Conservation (phyloP, 2,113 vertebrate genomes). For the Plestiodon gilberti region DNA sequence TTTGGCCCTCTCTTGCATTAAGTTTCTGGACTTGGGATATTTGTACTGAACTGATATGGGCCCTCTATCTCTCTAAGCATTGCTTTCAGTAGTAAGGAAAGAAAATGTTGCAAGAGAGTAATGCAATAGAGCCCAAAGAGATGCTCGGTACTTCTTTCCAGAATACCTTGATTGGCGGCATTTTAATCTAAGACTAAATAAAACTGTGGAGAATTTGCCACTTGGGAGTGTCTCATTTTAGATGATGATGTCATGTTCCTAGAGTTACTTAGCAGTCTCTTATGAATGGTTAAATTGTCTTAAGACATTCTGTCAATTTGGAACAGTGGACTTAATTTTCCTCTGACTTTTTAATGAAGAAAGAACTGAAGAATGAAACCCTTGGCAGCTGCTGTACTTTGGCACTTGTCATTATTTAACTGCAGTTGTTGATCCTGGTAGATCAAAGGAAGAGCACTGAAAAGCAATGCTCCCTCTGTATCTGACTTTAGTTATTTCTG, state of each 20-base stretch:
- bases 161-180: neutral
- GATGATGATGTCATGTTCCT: neutral
- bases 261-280: neutral
- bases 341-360: no score
- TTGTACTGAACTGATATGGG: no score
- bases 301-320: neutral
- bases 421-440: neutral
- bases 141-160: neutral
- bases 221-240: neutral
- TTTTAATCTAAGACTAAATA: neutral
- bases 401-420: constrained; percentile 2
- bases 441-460: neutral
- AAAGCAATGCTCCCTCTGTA: neutral
- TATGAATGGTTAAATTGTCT: neutral
- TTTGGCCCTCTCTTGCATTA: no score
- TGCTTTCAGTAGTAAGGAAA: no score
- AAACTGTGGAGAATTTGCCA: neutral
- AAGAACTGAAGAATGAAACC: neutral
- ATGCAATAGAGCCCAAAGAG: no score
- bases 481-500: neutral
- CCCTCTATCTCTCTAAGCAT: no score
- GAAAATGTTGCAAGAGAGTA: no score
- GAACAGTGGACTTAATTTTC: no score
- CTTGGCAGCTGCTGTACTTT: neutral
- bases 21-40: no score